Evolutionary conservation across 2,113 vertebrate species (phyloP).

Genomic region (crab-eating macaque (Macaca fascicularis)): T2T-MFA8v1.1 NC_088386.1:78915501-78916000

Average conservation of each 20-base stretch:
- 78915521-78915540: slow-evolving; percentile 44
- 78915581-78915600: slow-evolving; percentile 22
- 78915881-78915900: neutral
- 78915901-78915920: neutral
- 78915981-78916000: neutral
- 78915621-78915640: slow-evolving; percentile 37
- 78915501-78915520: slow-evolving; percentile 36
- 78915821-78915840: slow-evolving; percentile 41
- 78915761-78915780: slow-evolving; percentile 46
- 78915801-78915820: slow-evolving; percentile 51
- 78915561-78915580: slow-evolving; percentile 67
- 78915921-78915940: slow-evolving; percentile 4
- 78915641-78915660: slow-evolving; percentile 55
- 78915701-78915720: slow-evolving; percentile 59
- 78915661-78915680: slow-evolving; percentile 73
- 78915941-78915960: neutral
- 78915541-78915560: slow-evolving; percentile 66
- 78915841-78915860: neutral
- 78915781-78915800: slow-evolving; percentile 62
- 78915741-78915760: slow-evolving; percentile 65
- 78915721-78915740: slow-evolving; percentile 73
- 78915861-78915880: neutral
- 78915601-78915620: slow-evolving; percentile 49
- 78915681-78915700: slow-evolving; percentile 71
- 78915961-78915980: neutral